A percentile compares a stretch with the other conserved stretches of the same genome.
phyloP scores from a whole-genome alignment of 2,888 invertebrate genomes.

The Pandemis cinnamomeana region DNA sequence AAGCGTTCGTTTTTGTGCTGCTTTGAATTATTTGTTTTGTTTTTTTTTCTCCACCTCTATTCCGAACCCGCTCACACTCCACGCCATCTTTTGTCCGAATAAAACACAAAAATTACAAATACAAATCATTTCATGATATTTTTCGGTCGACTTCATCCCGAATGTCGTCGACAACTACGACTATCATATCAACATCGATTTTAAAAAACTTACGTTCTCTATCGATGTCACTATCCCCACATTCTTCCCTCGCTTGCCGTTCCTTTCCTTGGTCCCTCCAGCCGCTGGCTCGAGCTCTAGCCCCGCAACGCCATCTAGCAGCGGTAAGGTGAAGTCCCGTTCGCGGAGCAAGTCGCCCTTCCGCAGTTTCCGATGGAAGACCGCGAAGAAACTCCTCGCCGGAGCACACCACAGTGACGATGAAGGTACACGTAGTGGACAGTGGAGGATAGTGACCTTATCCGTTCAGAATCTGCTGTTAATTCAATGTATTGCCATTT shows the following conservation, averaged over 20 bases:
- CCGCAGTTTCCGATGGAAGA: constrained; percentile 96
- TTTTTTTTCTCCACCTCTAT: constrained; percentile 55
- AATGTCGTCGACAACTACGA: no score
- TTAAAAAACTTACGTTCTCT: background rate
- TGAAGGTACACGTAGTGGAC: constrained; percentile 86
- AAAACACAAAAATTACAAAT: background rate
- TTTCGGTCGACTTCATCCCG: background rate
- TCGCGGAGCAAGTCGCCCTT: constrained; percentile 97
- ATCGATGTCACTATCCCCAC: background rate
- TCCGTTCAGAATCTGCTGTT: no score
- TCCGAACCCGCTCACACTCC: constrained; percentile 34
- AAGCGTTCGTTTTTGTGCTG: constrained; percentile 76
- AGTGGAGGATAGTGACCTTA: constrained; percentile 48
- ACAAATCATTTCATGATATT: background rate
- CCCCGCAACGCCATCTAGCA: constrained; percentile 78
- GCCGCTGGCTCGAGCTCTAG: constrained; percentile 76
- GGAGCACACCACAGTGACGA: constrained; percentile 92
- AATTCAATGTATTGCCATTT: no score
- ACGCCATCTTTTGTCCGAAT: background rate
- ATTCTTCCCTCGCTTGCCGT: constrained; percentile 21
- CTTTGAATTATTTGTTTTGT: constrained; percentile 77
- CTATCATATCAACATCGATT: background rate
- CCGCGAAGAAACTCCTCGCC: constrained; percentile 87
- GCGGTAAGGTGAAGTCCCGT: constrained; percentile 90
- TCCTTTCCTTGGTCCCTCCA: constrained; percentile 54